phyloP scores from a whole-genome alignment of 2,888 invertebrate species.

The Theretra japonica region DNA sequence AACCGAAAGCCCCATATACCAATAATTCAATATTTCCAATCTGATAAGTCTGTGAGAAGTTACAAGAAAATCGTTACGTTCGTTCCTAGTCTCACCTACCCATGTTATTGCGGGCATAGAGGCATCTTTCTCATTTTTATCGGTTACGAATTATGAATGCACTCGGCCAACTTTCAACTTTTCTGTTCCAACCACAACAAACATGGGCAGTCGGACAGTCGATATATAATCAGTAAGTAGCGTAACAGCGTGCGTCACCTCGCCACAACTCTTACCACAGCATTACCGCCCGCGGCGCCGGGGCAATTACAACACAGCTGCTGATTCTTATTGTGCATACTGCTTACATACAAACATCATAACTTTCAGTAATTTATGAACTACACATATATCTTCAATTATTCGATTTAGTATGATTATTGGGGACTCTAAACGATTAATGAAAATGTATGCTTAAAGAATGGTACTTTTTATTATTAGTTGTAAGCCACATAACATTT shows the following conservation, averaged over 20 bases:
- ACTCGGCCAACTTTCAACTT: constrained; percentile 43
- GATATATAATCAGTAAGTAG: neutral
- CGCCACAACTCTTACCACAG: constrained; percentile 16
- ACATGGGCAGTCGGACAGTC: constrained; percentile 33
- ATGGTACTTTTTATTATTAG: too few relatives aligned
- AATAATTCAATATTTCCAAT: too few relatives aligned
- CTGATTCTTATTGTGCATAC: neutral
- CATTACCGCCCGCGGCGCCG: neutral
- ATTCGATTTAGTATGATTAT: too few relatives aligned
- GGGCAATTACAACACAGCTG: neutral
- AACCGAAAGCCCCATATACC: too few relatives aligned
- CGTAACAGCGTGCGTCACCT: constrained; percentile 29
- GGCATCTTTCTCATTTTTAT: neutral
- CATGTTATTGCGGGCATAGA: too few relatives aligned
- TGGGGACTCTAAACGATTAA: too few relatives aligned
- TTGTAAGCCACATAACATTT: too few relatives aligned
- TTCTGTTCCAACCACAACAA: constrained; percentile 42
- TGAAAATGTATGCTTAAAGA: too few relatives aligned
- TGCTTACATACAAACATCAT: neutral
- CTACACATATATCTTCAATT: too few relatives aligned
- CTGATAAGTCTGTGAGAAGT: too few relatives aligned
- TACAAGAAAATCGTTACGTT: too few relatives aligned
- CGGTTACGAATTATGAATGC: neutral
- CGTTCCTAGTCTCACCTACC: too few relatives aligned
- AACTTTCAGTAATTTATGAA: neutral